Base-by-base conservation (phyloP, 2,888 invertebrate species). In the Sesamia inferens region DNA sequence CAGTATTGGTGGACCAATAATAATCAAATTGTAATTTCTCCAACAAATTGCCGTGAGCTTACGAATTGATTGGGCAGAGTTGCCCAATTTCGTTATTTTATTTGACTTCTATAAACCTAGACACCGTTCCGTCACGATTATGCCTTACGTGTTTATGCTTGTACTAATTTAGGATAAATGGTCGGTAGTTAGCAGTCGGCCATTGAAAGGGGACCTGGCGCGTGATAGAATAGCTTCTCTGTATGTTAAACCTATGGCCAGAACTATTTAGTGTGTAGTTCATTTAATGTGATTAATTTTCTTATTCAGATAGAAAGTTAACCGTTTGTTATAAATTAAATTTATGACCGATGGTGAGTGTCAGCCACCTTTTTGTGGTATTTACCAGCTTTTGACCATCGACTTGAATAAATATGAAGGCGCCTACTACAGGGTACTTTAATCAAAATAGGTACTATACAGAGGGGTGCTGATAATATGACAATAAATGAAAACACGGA, bases 121-220 rank as follows among this genome's bases (percentile, higher is more conserved):
- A 71, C 44, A 79, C 74, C 64, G 74, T 85, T 85, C 63, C 66
- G 76, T 84, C 71, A 75, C 85, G 74, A 88, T 88, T 89, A 87
- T 79, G 79, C 77, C 83, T 84, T 76, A 77, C 65, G 78, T 83
- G 81, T 84, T 77, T 85, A 79, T 75, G 24, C 74, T 78, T 71
- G 74, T 69, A 80, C 70, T 78, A 81, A 88, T 88, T 87, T 83
- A 82, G 84, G 85, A 79, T 89, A 91, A 51, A 90, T 89, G 81
- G 68, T 74, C 11, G 61, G 82, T 75, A 76, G 85, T 83, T 90
- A 88, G 85, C 83, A 79, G 78, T 42, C 69, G 74, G 64, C 57
- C 68, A 77, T 77, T 79, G 81, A 85, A 87, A 82, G 68, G 62
- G 70, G 66, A 71, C 74, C 62, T 44, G 66, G 62, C 14, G 72